Evolutionary conservation across 2,113 vertebrate species (phyloP), one percentile per base, ranked within the genome.

Genomic region (Microcebus ravelobensis): DNA sequence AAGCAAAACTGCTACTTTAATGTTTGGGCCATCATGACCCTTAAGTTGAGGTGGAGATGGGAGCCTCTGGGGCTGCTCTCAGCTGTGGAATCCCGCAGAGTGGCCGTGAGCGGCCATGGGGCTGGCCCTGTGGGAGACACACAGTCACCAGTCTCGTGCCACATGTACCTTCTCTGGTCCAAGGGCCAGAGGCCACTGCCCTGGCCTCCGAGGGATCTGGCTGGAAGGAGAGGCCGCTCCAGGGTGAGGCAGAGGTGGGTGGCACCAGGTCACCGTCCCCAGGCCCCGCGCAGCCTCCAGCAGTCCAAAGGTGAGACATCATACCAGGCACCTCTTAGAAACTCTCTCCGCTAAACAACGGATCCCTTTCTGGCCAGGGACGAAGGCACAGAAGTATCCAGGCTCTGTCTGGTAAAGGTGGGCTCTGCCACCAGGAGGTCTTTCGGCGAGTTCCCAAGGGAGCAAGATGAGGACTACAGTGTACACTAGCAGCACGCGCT

Each of bases 401-500:
- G 39, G 59, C 23, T 34, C 45, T 12, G 1, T 39, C 36, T 12
- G 1, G 39, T 0, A 23, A 63, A 39, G 14, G 34, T 17, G 29
- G 45, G 20, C 15, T 55, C 82, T 34, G 67, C 9, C 31, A 4
- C 11, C 76, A 48, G 45, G 18, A 61, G 4, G 63, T 18, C 45
- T 61, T 81, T 5, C 52, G 45, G 23, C 25, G 85, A 50, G 45
- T 34, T 36, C 39, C 13, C 13, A 21, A n/a, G 45, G 36, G 11
- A 34, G 39, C 3, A 34, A 68, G 36, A 8, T 5, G 12, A 27
- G 9, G n/a, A 9, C 6, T 3, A 6, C 13, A 25, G 14, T 23
- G 29, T 13, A 52, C 14, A 57, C 67, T 1, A 21, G 73, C 0
- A 94, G 67, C 50, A 10, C 0, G 0, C 0, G 10, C 63, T 70